Base-by-base conservation (phyloP, 1,140 invertebrate genomes). In the Apis laboriosa region DNA sequence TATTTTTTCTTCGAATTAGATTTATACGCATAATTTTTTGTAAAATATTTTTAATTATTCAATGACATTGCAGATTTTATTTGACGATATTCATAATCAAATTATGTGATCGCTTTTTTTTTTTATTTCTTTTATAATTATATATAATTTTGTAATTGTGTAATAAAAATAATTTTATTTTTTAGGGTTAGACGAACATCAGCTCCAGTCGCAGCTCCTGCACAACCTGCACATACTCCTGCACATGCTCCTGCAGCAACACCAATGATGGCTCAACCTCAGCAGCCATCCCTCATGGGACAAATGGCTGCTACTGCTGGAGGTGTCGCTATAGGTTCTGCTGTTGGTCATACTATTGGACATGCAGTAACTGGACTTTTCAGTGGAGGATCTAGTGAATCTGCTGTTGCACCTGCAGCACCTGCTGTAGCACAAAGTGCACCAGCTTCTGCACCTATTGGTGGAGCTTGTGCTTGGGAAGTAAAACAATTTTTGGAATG, bases 301-400 rank as follows among this genome's bases (percentile, higher is more conserved):
- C 97, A 99, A 94, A 98, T 98, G 97, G 98, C 97, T 80, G 97
- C 97, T 4, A 98, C 97, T 11, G 98, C 97, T 90, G 97, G 97
- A 75, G 97, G 97, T 89, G 98, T 98, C 53, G 98, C 98, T 60
- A 96, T 98, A 71, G 98, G 98, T 89, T 98, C 97, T 0, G 97
- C 97, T 60, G 96, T 98, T 86, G 98, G 98, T 71, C 98, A 98
- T 88, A 96, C 97, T 43, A 95, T 98, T 75, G 98, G 98, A 79
- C 96, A 96, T 93, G 97, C 97, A 56, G 80, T 99, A 34, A 98
- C 97, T 84, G 97, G 98, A 53, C 94, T 97, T 93, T 97, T 98
- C 90, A 96, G 97, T 86, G 97, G 97, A 34, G 94, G 96, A 77
- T 95, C 94, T 84, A 95, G 95, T 66, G 92, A 91, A 63, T 92